phyloP scores from a whole-genome alignment of 2,113 vertebrate species.

The Notarius quadriscutis region DNA sequence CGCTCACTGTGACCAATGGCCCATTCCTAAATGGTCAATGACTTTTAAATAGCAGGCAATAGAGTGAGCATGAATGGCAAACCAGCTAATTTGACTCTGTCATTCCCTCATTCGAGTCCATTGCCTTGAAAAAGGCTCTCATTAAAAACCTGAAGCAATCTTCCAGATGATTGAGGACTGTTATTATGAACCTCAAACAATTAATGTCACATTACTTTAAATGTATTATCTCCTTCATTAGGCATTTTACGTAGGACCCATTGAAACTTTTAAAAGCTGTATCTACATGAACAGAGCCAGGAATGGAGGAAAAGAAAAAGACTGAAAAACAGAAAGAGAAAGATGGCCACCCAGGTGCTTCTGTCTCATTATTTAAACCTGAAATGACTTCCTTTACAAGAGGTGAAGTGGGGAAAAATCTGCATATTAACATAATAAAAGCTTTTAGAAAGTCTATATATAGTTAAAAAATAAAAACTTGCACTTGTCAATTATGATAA shows the following conservation, averaged over 20 bases:
- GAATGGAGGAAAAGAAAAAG: slow-evolving; percentile 27
- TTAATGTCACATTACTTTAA: slow-evolving; percentile 70
- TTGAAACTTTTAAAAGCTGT: slow-evolving; percentile 60
- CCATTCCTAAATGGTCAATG: slow-evolving; percentile 66
- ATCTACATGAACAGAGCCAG: slow-evolving; percentile 51
- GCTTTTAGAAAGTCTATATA: slow-evolving; percentile 51
- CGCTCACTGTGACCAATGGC: slow-evolving; percentile 57
- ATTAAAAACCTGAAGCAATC: slow-evolving; percentile 62
- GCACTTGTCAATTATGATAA: slow-evolving; percentile 11
- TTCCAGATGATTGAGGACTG: slow-evolving; percentile 67
- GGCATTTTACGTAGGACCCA: slow-evolving; percentile 60
- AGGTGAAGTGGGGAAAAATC: slow-evolving; percentile 42
- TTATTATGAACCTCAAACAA: slow-evolving; percentile 66
- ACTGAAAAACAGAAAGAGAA: slow-evolving; percentile 28
- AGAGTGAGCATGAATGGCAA: slow-evolving; percentile 68
- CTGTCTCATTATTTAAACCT: slow-evolving; percentile 55
- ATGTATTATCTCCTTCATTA: slow-evolving; percentile 68
- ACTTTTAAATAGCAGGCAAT: slow-evolving; percentile 71
- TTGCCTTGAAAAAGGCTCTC: slow-evolving; percentile 59
- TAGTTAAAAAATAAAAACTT: slow-evolving; percentile 30
- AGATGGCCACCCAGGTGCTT: slow-evolving; percentile 58
- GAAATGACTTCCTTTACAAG: slow-evolving; percentile 55
- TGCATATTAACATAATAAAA: slow-evolving; percentile 55
- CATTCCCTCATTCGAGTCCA: slow-evolving; percentile 63
- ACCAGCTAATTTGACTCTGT: slow-evolving; percentile 66